Conservation (phyloP, 1,140 invertebrate species). For the Agrypnia vestita region DNA sequence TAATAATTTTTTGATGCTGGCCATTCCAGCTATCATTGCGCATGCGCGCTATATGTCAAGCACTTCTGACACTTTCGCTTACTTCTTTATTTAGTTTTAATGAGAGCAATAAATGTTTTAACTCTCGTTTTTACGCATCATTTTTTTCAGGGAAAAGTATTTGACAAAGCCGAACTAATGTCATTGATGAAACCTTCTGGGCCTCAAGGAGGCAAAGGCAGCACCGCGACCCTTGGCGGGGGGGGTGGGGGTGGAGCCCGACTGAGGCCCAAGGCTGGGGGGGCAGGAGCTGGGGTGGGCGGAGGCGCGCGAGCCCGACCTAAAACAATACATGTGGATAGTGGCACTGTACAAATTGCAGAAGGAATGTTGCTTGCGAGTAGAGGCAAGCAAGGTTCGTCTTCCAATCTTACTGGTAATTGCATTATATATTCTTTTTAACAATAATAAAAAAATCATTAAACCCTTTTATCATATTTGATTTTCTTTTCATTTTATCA, state of each 20-base stretch:
- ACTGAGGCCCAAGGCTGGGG: conserved; percentile 47
- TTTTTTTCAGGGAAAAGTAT: conserved; percentile 79
- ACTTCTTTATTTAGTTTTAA: neutral
- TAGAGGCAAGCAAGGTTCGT: conserved; percentile 86
- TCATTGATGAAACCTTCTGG: conserved; percentile 71
- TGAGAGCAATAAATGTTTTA: neutral
- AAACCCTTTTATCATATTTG: too few relatives aligned
- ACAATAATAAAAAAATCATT: too few relatives aligned
- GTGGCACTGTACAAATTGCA: conserved; percentile 81
- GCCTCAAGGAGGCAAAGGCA: conserved; percentile 23
- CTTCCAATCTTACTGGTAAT: conserved; percentile 85
- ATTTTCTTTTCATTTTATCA: too few relatives aligned
- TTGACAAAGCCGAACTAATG: conserved; percentile 82
- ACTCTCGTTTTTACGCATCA: neutral
- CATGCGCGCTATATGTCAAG: too few relatives aligned
- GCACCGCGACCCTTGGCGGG: conserved; percentile 44
- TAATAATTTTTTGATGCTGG: too few relatives aligned
- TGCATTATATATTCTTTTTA: neutral
- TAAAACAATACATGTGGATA: conserved; percentile 91
- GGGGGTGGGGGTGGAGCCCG: conserved; percentile 62
- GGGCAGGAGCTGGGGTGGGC: conserved; percentile 60
- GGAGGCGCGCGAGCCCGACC: conserved; percentile 81
- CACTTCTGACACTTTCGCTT: too few relatives aligned
- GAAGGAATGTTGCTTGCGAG: conserved; percentile 83
- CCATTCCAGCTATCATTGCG: too few relatives aligned